Evolutionary conservation across 2,797 vertebrate species (phyloP).

Genomic region (Poeciliopsis infans): DNA sequence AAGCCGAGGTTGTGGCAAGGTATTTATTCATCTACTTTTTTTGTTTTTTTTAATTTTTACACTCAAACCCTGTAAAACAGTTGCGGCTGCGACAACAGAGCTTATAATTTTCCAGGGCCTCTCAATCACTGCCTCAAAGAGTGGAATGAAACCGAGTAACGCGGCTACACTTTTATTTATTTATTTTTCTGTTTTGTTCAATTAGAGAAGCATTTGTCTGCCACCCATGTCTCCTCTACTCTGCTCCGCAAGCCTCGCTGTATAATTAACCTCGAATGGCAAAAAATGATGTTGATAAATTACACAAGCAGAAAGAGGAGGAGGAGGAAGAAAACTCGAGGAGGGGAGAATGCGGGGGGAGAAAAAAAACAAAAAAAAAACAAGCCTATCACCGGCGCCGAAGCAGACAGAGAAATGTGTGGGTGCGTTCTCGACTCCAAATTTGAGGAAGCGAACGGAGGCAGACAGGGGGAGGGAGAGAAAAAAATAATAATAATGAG

Average conservation of each 20-base stretch:
- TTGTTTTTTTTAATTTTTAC: background rate
- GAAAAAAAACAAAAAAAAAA: conserved; percentile 35
- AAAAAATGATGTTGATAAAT: conserved; percentile 85
- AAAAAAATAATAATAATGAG: conserved; percentile 90
- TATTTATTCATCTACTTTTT: background rate
- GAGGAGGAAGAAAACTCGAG: conserved; percentile 37
- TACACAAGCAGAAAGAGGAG: conserved; percentile 71
- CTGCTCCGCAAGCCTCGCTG: conserved; percentile 72
- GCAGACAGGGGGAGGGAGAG: conserved; percentile 17
- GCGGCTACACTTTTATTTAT: conserved; percentile 55
- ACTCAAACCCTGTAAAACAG: conserved; percentile 25
- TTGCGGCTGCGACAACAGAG: conserved; percentile 9
- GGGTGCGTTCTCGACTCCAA: conserved; percentile 79
- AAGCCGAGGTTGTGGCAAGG: background rate
- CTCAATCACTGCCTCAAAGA: conserved; percentile 59
- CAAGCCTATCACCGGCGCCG: conserved; percentile 76
- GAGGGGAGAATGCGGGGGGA: fast-evolving
- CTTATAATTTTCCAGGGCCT: conserved; percentile 45
- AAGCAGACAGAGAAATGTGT: conserved; percentile 85
- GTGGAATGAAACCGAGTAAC: conserved; percentile 66
- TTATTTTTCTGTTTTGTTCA: conserved; percentile 70
- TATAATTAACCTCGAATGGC: conserved; percentile 85
- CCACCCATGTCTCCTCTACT: conserved; percentile 79
- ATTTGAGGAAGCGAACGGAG: conserved; percentile 58
- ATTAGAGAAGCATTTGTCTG: conserved; percentile 81